phyloP scores from a whole-genome alignment of 2,888 invertebrate genomes.

The Amiota minor region DNA sequence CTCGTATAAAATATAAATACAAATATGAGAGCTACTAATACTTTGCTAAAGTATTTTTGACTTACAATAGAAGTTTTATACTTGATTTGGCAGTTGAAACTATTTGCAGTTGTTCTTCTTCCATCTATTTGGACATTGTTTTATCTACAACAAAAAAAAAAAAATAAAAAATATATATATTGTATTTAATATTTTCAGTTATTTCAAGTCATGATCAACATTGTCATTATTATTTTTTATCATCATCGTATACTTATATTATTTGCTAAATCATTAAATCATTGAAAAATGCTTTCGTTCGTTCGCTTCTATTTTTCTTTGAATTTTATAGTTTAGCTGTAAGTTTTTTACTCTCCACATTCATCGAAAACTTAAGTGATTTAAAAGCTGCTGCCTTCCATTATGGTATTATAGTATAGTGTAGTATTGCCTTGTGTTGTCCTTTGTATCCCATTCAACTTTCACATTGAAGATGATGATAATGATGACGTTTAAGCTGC shows the following conservation, averaged over 20 bases:
- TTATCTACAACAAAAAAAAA: too few species aligned
- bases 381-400: constrained; percentile 7
- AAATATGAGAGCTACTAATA: too few species aligned
- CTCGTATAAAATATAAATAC: too few species aligned
- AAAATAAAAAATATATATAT: not conserved
- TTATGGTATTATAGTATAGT: not conserved
- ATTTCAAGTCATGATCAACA: constrained; percentile 3
- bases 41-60: too few species aligned
- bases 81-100: constrained; percentile 5
- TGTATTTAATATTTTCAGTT: constrained; percentile 27
- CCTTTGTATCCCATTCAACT: constrained; percentile 8
- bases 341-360: not conserved
- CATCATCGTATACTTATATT: not conserved
- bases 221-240: not conserved
- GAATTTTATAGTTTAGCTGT: constrained; percentile 9
- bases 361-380: constrained; percentile 18
- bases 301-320: not conserved
- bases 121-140: not conserved
- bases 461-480: constrained; percentile 17
- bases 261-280: constrained; percentile 29
- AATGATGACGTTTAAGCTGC: not conserved
- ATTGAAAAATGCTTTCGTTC: constrained; percentile 20
- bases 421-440: constrained; percentile 5
- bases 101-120: constrained; percentile 12
- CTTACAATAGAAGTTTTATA: not conserved